phyloP scores from a whole-genome alignment of 2,888 invertebrate genomes.

The Aleiodes testaceus region DNA sequence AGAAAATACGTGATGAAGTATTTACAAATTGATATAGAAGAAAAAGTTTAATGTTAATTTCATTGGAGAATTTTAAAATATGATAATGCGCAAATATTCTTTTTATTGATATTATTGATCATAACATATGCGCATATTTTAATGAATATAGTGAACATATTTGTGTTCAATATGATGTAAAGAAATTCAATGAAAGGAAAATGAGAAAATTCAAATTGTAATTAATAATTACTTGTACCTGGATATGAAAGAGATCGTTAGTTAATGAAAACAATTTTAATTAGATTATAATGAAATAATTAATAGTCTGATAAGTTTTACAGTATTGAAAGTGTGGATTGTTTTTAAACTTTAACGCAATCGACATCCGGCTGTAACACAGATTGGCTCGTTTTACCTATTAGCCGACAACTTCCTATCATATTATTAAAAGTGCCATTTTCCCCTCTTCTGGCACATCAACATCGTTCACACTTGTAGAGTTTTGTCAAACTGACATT shows the following conservation, averaged over 20 bases:
- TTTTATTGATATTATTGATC: too few relatives aligned
- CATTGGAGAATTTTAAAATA: too few relatives aligned
- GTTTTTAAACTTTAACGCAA: neutral
- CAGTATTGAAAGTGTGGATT: slow-evolving; percentile 3
- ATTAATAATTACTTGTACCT: too few relatives aligned
- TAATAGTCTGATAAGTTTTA: neutral
- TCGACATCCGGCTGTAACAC: slow-evolving; percentile 25
- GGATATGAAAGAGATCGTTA: too few relatives aligned
- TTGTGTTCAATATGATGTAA: too few relatives aligned
- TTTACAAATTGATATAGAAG: neutral
- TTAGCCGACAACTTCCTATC: slow-evolving; percentile 33
- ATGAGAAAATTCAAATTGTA: too few relatives aligned
- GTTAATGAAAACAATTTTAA: neutral
- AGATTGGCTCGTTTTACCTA: slow-evolving; percentile 27
- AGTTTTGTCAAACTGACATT: slow-evolving; percentile 17
- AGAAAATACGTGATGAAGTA: neutral
- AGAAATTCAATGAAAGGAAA: too few relatives aligned
- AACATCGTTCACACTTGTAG: slow-evolving; percentile 21
- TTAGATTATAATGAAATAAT: neutral
- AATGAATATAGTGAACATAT: too few relatives aligned
- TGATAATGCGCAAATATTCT: too few relatives aligned
- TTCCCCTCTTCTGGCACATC: slow-evolving; percentile 27
- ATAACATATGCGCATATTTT: too few relatives aligned
- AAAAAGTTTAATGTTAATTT: too few relatives aligned
- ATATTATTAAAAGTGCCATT: slow-evolving; percentile 13